These are phyloP conservation scores for Pardosa pseudoannulata DNA, from an alignment of 2,888 invertebrate species.

Conservation along the genomic window DNA sequence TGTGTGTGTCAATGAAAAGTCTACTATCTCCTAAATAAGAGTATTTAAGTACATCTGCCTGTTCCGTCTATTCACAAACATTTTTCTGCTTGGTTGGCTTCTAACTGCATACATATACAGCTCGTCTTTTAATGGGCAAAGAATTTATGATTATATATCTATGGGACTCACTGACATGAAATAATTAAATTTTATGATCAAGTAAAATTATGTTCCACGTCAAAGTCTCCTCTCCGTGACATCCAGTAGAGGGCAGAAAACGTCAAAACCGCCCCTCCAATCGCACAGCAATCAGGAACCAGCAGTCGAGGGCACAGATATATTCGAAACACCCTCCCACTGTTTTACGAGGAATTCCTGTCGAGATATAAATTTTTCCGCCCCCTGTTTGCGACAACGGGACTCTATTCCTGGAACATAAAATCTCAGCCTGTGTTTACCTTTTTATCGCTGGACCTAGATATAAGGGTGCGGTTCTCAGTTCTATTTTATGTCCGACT, in stretches of 20 bases:
- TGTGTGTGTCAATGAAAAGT: too few species aligned
- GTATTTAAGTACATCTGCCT: too few species aligned
- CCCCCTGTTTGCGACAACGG: slow-evolving; percentile 14
- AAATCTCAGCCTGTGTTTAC: slow-evolving; percentile 47
- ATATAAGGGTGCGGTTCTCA: slow-evolving; percentile 1
- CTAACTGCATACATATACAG: too few species aligned
- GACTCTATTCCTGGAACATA: slow-evolving; percentile 22
- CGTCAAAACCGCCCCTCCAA: background rate
- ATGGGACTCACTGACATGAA: too few species aligned
- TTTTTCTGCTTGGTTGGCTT: too few species aligned
- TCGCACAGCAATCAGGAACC: background rate
- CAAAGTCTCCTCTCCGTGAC: background rate
- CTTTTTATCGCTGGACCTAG: slow-evolving; percentile 44
- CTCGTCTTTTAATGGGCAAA: too few species aligned
- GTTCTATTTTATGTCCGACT: background rate
- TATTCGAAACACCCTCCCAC: slow-evolving; percentile 36
- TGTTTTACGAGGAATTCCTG: slow-evolving; percentile 62
- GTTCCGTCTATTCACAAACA: too few species aligned
- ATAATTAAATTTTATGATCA: background rate
- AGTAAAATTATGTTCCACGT: background rate
- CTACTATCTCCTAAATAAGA: too few species aligned
- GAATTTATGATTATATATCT: too few species aligned
- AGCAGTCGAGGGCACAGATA: slow-evolving; percentile 4
- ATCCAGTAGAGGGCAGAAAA: background rate
- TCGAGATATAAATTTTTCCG: slow-evolving; percentile 51